Base-by-base conservation (phyloP, 2,797 vertebrate species). In the Paguma larvata region DNA sequence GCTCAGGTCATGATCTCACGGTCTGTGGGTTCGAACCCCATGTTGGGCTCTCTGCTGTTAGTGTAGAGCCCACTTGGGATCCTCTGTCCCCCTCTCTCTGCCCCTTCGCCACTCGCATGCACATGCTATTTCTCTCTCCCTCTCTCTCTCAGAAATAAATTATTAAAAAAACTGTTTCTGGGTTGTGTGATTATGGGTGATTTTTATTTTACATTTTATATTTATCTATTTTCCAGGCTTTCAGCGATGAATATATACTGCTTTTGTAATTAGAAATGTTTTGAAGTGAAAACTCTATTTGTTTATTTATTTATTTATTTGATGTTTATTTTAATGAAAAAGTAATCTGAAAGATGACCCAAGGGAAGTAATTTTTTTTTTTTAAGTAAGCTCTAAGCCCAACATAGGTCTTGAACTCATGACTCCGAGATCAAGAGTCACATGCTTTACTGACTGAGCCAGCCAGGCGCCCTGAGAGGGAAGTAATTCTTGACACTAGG, bases 241-340 rank as follows among this genome's bases (percentile, higher is more conserved):
- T 85, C 65, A 80, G 3, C 16, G 25, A 4, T 67, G 38, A 92
- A 56, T 83, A 25, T 59, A 53, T 70, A 38, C 70, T 90, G 65
- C 30, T 94, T 95, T 89, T 83, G 16, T 82, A 80, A 82, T 86
- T 51, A 86, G 48, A 82, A 41, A 34, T 41, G 5, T 30, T 85
- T 92, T 95, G 72, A 92, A 48, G 63, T 92, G 19, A 84, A 84
- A 92, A 38, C 23, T 73, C 12, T 85, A 68, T 7, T 63, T 87
- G 38, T 48, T 72, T 91, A n/a, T 68, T 89, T 70, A 30, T 77
- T 48, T 63, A 83, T 63, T 44, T 65, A 59, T 70, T 72, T 96
- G 46, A 41, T 51, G 19, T 56, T 97, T 97, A 30, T 89, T 95
- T 92, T 62, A 63, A 16, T 73, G 65, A 80, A 80, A 82, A 93